phyloP scores from a whole-genome alignment of 2,113 vertebrate species.

The Myodes glareolus region DNA sequence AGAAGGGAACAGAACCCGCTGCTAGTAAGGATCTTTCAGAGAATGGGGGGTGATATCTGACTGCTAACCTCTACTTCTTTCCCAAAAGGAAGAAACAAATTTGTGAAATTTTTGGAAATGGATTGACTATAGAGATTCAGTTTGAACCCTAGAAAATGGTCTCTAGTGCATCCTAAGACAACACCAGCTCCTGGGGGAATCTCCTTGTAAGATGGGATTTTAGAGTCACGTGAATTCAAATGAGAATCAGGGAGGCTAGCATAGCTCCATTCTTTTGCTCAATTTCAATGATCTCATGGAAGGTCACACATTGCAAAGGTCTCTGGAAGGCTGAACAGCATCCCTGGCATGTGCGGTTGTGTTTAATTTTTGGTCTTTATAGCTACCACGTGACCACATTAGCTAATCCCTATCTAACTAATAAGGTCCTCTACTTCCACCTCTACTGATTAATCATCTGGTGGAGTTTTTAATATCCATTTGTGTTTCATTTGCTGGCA shows the following conservation, averaged over 20 bases:
- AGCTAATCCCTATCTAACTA: slow-evolving; percentile 72
- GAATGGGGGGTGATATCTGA: not conserved
- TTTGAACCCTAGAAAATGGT: not conserved
- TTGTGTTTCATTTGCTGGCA: slow-evolving; percentile 75
- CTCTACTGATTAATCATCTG: slow-evolving; percentile 77
- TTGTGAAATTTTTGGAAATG: not conserved
- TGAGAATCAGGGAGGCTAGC: not conserved
- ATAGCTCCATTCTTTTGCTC: not conserved
- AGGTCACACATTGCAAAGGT: slow-evolving; percentile 21
- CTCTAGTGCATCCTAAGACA: not conserved
- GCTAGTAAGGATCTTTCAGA: not conserved
- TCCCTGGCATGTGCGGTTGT: slow-evolving; percentile 3
- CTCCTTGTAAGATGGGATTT: not conserved
- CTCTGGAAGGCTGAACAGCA: not conserved
- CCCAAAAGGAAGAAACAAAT: not conserved
- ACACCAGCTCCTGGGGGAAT: not conserved
- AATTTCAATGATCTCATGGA: not conserved
- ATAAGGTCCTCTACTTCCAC: slow-evolving; percentile 68
- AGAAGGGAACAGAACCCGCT: accelerated
- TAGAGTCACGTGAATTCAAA: not conserved
- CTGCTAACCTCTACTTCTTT: not conserved
- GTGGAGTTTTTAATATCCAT: slow-evolving; percentile 77
- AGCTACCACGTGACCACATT: slow-evolving; percentile 55
- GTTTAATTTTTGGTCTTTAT: slow-evolving; percentile 72
- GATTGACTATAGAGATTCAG: not conserved